phyloP scores from a whole-genome alignment of 2,888 invertebrate genomes.

The Aporophyla lueneburgensis region DNA sequence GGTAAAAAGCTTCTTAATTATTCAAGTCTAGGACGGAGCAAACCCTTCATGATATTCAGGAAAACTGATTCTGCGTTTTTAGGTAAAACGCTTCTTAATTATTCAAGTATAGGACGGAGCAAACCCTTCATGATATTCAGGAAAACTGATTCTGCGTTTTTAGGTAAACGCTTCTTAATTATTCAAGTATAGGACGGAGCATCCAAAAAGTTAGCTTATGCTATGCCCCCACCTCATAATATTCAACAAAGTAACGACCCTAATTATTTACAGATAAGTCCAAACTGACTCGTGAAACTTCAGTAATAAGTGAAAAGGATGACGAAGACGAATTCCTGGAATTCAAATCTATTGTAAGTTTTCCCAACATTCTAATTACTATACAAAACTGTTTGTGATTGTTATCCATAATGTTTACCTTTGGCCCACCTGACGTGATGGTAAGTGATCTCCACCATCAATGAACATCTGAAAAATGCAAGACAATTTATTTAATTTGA shows the following conservation, averaged over 20 bases:
- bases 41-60: too few relatives aligned
- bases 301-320: conserved; percentile 77
- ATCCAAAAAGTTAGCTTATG: background rate
- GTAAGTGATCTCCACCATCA: background rate
- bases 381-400: background rate
- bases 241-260: background rate
- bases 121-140: background rate
- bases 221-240: background rate
- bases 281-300: conserved; percentile 75
- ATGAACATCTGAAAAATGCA: too few relatives aligned
- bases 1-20: too few relatives aligned
- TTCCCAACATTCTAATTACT: background rate
- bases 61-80: too few relatives aligned
- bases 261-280: conserved; percentile 70
- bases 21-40: too few relatives aligned
- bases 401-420: background rate
- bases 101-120: too few relatives aligned
- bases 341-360: conserved; percentile 57
- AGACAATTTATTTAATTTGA: background rate
- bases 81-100: too few relatives aligned
- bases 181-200: background rate
- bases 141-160: background rate
- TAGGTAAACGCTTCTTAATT: background rate
- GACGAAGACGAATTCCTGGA: conserved; percentile 81
- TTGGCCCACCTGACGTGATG: background rate